phyloP scores from a whole-genome alignment of 2,113 vertebrate genomes.

The Chaetura pelagica region DNA sequence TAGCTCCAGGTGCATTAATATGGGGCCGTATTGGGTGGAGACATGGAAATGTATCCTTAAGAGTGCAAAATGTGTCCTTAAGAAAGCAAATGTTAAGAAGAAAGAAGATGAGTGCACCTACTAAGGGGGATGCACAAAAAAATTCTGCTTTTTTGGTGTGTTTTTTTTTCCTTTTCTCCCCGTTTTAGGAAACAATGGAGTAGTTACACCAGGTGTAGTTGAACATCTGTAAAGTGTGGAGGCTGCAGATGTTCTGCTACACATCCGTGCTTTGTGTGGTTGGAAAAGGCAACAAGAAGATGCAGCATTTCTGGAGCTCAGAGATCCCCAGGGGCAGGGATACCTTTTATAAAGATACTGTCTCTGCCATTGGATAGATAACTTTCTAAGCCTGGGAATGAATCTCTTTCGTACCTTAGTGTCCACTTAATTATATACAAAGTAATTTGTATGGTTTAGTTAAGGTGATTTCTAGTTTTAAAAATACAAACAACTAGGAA shows the following conservation, averaged over 20 bases:
- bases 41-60: background rate
- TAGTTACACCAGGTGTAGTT: background rate
- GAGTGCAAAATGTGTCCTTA: background rate
- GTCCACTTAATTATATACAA: background rate
- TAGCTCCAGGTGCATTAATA: background rate
- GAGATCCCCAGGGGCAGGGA: background rate
- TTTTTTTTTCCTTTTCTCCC: background rate
- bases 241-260: background rate
- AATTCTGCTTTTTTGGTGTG: background rate
- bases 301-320: background rate
- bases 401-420: background rate
- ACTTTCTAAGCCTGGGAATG: background rate
- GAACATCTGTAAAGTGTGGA: background rate
- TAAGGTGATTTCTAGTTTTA: background rate
- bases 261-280: background rate
- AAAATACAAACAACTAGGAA: background rate
- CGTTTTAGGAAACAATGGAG: background rate
- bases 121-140: background rate
- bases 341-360: background rate
- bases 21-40: accelerated
- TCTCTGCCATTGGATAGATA: background rate
- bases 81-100: background rate
- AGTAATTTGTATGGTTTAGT: background rate
- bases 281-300: background rate
- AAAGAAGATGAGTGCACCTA: background rate